These are phyloP conservation scores for Drosophila nigrodunni DNA, from an alignment of 1,140 invertebrate genomes.

Conservation along the genomic window DNA sequence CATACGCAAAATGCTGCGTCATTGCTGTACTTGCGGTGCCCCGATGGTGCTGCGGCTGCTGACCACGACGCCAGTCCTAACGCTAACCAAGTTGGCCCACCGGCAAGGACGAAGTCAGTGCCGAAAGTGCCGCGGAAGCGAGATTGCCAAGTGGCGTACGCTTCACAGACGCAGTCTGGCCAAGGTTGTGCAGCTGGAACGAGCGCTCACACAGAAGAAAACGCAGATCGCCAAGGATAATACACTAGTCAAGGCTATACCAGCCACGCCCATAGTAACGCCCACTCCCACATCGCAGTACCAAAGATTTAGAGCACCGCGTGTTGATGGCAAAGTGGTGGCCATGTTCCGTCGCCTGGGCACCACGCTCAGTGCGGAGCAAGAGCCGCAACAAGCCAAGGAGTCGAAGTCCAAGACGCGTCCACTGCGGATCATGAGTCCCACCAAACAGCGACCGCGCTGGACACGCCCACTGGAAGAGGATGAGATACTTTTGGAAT, in stretches of 20 bases:
- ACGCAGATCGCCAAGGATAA: background rate
- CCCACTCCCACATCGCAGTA: conserved; percentile 13
- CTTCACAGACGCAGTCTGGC: conserved; percentile 39
- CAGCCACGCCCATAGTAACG: background rate
- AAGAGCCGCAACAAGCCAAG: background rate
- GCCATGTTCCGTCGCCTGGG: conserved; percentile 79
- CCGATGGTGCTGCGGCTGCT: conserved; percentile 38
- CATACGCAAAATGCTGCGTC: conserved; percentile 46
- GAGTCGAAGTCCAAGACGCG: conserved; percentile 9
- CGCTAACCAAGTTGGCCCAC: conserved; percentile 14
- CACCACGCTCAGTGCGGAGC: conserved; percentile 63
- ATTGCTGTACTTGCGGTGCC: conserved; percentile 42
- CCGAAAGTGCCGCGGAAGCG: conserved; percentile 43
- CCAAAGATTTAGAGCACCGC: conserved; percentile 71
- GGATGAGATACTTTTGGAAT: conserved; percentile 79
- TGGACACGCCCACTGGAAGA: conserved; percentile 71
- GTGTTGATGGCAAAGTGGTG: conserved; percentile 80
- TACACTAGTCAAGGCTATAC: conserved; percentile 8
- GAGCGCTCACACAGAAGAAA: conserved; percentile 18
- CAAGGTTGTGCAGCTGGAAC: conserved; percentile 40
- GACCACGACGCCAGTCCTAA: background rate
- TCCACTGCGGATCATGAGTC: conserved; percentile 71
- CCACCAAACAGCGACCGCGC: conserved; percentile 65
- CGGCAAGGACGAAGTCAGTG: conserved; percentile 32
- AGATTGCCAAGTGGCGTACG: conserved; percentile 31